Percentiles rank a stretch among this genome's conserved stretches.
phyloP scores from a whole-genome alignment of 2,797 vertebrate species.

The Ctenosaura bakeri region DNA sequence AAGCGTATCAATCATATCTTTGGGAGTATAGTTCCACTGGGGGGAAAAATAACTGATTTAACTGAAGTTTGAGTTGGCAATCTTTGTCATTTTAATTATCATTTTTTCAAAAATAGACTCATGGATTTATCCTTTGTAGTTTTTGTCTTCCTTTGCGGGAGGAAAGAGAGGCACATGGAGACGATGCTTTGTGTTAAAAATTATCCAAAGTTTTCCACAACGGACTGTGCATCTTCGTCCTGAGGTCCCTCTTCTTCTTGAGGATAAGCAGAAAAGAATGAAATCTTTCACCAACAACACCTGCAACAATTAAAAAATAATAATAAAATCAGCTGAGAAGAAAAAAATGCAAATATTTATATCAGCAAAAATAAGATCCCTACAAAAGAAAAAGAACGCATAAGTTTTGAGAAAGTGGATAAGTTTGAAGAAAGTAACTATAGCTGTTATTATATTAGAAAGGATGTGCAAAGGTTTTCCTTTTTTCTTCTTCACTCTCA shows the following conservation, averaged over 20 bases:
- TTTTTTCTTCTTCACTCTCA: background rate
- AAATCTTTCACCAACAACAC: slow-evolving; percentile 70
- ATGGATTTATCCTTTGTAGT: slow-evolving; percentile 8
- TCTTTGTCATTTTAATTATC: background rate
- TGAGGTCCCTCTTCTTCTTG: slow-evolving; percentile 56
- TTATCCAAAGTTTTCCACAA: slow-evolving; percentile 64
- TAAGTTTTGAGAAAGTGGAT: background rate
- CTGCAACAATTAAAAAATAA: slow-evolving; percentile 70
- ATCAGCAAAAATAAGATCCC: slow-evolving; percentile 54
- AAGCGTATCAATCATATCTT: slow-evolving; percentile 39
- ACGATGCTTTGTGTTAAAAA: background rate
- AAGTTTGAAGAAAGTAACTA: background rate
- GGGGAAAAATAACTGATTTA: slow-evolving; percentile 12
- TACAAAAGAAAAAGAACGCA: slow-evolving; percentile 54
- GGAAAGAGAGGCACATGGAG: slow-evolving; percentile 15
- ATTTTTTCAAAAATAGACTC: background rate
- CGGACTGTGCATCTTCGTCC: slow-evolving; percentile 62
- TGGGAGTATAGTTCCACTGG: slow-evolving; percentile 37
- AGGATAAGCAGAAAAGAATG: slow-evolving; percentile 41
- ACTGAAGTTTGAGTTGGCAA: background rate
- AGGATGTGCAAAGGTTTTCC: background rate
- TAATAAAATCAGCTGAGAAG: slow-evolving; percentile 14
- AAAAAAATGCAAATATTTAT: slow-evolving; percentile 35
- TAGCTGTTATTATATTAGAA: background rate
- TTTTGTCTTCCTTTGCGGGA: slow-evolving; percentile 3